Evolutionary conservation across 1,140 invertebrate species (phyloP), one percentile per base, ranked within the genome.

Genomic region (Drosophila chauvacae): DNA sequence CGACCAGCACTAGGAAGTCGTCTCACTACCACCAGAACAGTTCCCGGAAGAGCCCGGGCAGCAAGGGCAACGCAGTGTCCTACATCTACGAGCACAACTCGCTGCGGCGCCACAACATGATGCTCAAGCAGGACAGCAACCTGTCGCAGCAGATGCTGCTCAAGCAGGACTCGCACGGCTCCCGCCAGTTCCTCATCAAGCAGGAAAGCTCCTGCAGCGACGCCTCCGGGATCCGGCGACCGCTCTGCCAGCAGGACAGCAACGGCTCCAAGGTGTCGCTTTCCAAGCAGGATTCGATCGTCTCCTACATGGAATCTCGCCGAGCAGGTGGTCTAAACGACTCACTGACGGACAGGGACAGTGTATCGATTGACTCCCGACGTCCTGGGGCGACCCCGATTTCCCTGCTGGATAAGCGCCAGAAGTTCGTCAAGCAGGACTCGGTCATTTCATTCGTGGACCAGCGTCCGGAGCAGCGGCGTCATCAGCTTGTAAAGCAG

Each of bases 1-100:
- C 96, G 28, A 96, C 96, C 0, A 96, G 95, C 72, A 96, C 96
- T 88, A 94, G 96, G 63, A 96, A 96, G 81, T 96, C 96, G n/a
- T 97, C 96, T 39, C 96, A 96, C 77, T 97, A 97, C 92, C 95
- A 96, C 58, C 95, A 95, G 70, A 95, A 95, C 72, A 94, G 95
- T 73, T 94, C 95, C 66, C 94, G 95, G 57, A 95, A 95, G 76
- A 93, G 94, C 23, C 95, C 94, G 28, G 94, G 95, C 72, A 95
- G 63, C 66, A 95, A 96, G 87, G 95, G 91, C 68, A 94, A 94
- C 59, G 95, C 95, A 44, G 96, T 96, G 2, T 96, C 96, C 2
- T 96, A 96, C 91, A 96, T 96, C 70, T 96, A 94, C 59, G 92
- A 93, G 50, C 91, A 93, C 37, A 92, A 92, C 62, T 85, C 85